Percentiles rank a stretch among this genome's conserved stretches.
phyloP scores from a whole-genome alignment of 2,888 invertebrate genomes.

The Himalopsyche tibetana region DNA sequence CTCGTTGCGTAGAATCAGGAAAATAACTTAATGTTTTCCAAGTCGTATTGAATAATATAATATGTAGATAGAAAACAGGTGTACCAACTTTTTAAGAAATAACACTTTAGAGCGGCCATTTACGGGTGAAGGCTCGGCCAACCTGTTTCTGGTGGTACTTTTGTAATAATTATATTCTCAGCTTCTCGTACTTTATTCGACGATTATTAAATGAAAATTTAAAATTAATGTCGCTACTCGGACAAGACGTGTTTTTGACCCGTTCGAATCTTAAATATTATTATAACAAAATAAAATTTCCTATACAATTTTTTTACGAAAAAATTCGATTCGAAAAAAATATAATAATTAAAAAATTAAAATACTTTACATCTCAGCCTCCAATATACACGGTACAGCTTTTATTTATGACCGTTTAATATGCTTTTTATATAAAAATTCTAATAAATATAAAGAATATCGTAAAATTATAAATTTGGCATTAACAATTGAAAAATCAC shows the following conservation, averaged over 20 bases:
- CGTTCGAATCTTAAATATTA: not conserved
- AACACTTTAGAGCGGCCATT: slow-evolving; percentile 54
- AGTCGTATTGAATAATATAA: slow-evolving; percentile 33
- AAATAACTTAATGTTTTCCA: slow-evolving; percentile 39
- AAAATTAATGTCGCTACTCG: slow-evolving; percentile 40
- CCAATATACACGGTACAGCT: too few species aligned
- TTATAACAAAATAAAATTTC: too few species aligned
- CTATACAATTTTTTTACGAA: too few species aligned
- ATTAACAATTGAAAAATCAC: too few species aligned
- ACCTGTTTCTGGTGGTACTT: slow-evolving; percentile 50
- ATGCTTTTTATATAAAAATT: too few species aligned
- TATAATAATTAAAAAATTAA: too few species aligned
- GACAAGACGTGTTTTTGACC: slow-evolving; percentile 28
- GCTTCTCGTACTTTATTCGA: slow-evolving; percentile 58
- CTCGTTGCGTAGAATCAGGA: not conserved
- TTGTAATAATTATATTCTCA: slow-evolving; percentile 60
- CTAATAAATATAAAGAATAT: too few species aligned
- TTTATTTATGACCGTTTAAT: too few species aligned
- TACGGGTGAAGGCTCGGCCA: slow-evolving; percentile 48
- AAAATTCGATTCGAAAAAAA: too few species aligned
- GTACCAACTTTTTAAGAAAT: slow-evolving; percentile 54
- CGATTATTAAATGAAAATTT: slow-evolving; percentile 50
- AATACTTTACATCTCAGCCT: too few species aligned
- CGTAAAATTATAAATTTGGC: too few species aligned
- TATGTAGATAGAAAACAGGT: slow-evolving; percentile 49